Percentiles rank a stretch among this genome's conserved stretches.
Conservation (phyloP, 2,113 vertebrate genomes). For the Phainopepla nitens region DNA sequence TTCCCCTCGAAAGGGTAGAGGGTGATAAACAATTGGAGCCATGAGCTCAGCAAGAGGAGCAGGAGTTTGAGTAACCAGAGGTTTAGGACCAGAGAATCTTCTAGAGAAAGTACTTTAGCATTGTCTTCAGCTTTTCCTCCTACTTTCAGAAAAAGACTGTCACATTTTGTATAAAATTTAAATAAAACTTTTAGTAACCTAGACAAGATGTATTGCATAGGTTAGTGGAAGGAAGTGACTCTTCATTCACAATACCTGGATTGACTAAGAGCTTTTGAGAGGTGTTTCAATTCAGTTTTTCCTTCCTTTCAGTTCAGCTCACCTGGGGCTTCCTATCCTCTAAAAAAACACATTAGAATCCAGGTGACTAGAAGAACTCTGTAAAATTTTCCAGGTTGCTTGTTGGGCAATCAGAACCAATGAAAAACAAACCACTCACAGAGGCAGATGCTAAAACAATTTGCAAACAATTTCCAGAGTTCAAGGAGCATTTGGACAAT, state of each 20-base stretch:
- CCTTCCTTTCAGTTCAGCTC: not conserved
- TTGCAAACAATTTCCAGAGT: not conserved
- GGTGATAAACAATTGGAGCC: not conserved
- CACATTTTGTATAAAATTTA: not conserved
- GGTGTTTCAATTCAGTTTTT: not conserved
- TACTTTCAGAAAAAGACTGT: not conserved
- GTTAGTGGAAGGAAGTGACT: not conserved
- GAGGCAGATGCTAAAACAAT: not conserved
- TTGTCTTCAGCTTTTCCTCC: not conserved
- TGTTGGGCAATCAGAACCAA: not conserved
- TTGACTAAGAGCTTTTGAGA: not conserved
- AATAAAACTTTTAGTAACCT: not conserved
- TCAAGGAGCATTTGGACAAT: not conserved
- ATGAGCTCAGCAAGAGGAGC: not conserved
- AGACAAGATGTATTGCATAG: not conserved
- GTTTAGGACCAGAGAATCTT: not conserved
- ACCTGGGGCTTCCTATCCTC: not conserved
- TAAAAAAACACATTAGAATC: not conserved
- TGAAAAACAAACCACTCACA: not conserved
- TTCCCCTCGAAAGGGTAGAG: rapidly evolving
- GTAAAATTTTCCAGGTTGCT: not conserved
- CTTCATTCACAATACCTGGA: not conserved
- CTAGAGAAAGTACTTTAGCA: not conserved
- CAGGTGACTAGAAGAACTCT: not conserved
- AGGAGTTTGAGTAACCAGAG: not conserved